phyloP scores from a whole-genome alignment of 2,113 vertebrate genomes.

The Caretta caretta region DNA sequence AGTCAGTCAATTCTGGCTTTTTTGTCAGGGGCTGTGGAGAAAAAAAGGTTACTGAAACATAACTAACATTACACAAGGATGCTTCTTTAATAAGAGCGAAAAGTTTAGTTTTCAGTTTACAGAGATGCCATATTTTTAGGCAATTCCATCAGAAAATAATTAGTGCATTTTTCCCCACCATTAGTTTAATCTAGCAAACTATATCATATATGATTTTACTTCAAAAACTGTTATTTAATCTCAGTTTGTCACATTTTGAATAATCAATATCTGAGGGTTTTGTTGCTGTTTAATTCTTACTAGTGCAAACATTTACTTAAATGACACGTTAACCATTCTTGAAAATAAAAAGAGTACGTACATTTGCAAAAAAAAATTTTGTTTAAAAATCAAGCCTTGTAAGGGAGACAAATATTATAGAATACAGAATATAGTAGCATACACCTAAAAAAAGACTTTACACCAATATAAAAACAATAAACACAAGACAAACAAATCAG shows the following conservation, averaged over 20 bases:
- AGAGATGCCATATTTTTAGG: fast-evolving
- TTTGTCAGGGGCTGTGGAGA: neutral
- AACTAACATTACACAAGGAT: fast-evolving
- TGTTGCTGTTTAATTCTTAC: neutral
- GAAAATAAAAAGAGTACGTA: neutral
- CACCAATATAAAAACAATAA: neutral
- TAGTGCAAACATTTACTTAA: neutral
- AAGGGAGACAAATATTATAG: neutral
- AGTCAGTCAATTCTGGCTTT: neutral
- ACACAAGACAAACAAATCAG: neutral
- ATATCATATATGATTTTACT: neutral
- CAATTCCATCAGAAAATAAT: neutral
- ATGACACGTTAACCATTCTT: neutral
- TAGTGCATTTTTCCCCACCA: neutral
- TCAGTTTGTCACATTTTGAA: neutral
- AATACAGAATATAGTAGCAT: neutral
- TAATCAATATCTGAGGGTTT: neutral
- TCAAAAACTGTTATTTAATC: neutral
- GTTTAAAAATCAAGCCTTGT: neutral
- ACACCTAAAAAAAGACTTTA: neutral
- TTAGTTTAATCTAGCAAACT: neutral
- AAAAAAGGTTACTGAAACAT: neutral
- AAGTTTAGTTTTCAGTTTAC: neutral
- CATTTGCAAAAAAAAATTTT: neutral
- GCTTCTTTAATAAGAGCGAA: neutral